Conservation (phyloP, 2,888 invertebrate species). For the Asteroscopus sphinx region DNA sequence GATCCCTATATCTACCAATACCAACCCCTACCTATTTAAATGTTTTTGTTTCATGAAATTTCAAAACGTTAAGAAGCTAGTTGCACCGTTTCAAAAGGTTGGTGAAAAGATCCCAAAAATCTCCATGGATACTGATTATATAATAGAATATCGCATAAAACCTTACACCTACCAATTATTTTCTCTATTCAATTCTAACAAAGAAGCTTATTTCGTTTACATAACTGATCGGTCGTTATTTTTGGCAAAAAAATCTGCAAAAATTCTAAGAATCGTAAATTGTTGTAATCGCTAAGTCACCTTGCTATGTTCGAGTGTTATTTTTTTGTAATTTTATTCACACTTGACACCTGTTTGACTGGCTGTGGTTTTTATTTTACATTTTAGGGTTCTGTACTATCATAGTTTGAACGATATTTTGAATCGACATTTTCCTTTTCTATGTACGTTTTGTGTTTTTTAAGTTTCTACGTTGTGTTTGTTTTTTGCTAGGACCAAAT, state of each 20-base stretch:
- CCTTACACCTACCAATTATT: constrained; percentile 4
- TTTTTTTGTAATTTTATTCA: constrained; percentile 30
- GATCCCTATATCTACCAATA: too few relatives aligned
- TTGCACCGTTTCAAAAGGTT: too few relatives aligned
- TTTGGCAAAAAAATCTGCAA: constrained; percentile 16
- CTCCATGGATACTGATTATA: too few relatives aligned
- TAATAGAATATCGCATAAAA: too few relatives aligned
- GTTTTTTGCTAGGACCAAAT: too few relatives aligned
- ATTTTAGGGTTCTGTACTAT: constrained; percentile 25
- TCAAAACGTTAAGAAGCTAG: too few relatives aligned
- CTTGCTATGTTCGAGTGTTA: constrained; percentile 22
- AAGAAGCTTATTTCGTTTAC: constrained; percentile 10
- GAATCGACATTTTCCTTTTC: too few relatives aligned
- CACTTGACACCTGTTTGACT: constrained; percentile 55
- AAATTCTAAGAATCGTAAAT: constrained; percentile 30
- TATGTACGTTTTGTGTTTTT: too few relatives aligned
- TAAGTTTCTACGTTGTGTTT: too few relatives aligned
- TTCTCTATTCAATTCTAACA: constrained; percentile 1
- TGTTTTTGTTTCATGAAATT: too few relatives aligned
- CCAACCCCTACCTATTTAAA: too few relatives aligned
- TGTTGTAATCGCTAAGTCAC: constrained; percentile 19
- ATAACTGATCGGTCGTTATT: constrained; percentile 20
- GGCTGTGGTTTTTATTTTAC: constrained; percentile 25
- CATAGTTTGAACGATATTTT: not conserved
- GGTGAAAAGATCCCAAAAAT: too few relatives aligned